Percentiles rank a stretch among this genome's conserved stretches.
These are phyloP conservation scores for Acromyrmex charruanus DNA, from an alignment of 1,140 invertebrate genomes.

Conservation along the genomic window DNA sequence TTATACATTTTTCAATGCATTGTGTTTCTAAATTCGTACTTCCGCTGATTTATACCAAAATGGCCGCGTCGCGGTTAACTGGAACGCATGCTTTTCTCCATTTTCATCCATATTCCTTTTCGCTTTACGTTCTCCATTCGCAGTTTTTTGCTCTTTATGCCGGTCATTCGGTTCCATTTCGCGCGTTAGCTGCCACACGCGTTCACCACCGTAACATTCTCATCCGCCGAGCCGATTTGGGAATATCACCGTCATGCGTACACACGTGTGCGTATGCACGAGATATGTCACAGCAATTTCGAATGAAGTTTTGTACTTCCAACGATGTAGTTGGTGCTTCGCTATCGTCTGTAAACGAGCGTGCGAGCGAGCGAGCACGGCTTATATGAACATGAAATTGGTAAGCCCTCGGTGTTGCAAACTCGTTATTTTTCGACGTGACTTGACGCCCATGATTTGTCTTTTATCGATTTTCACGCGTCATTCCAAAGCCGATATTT, in stretches of 20 bases:
- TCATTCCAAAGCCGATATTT: slow-evolving; percentile 45
- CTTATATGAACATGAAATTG: slow-evolving; percentile 63
- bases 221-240: slow-evolving; percentile 60
- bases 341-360: slow-evolving; percentile 33
- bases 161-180: slow-evolving; percentile 62
- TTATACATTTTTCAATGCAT: neutral
- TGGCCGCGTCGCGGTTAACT: slow-evolving; percentile 53
- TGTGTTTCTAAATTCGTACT: neutral
- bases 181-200: slow-evolving; percentile 38
- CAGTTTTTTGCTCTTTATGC: slow-evolving; percentile 52
- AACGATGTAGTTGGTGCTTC: slow-evolving; percentile 41
- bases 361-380: neutral
- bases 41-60: neutral
- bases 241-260: slow-evolving; percentile 25
- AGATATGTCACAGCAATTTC: slow-evolving; percentile 63
- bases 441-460: slow-evolving; percentile 48
- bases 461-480: slow-evolving; percentile 44
- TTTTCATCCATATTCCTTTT: slow-evolving; percentile 53
- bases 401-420: slow-evolving; percentile 27
- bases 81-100: slow-evolving; percentile 48
- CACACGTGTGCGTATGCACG: neutral
- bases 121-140: neutral
- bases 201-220: neutral
- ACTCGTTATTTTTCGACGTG: slow-evolving; percentile 67
- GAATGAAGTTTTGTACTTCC: slow-evolving; percentile 73